phyloP scores from a whole-genome alignment of 1,140 invertebrate species.

The Achatina immaculata region DNA sequence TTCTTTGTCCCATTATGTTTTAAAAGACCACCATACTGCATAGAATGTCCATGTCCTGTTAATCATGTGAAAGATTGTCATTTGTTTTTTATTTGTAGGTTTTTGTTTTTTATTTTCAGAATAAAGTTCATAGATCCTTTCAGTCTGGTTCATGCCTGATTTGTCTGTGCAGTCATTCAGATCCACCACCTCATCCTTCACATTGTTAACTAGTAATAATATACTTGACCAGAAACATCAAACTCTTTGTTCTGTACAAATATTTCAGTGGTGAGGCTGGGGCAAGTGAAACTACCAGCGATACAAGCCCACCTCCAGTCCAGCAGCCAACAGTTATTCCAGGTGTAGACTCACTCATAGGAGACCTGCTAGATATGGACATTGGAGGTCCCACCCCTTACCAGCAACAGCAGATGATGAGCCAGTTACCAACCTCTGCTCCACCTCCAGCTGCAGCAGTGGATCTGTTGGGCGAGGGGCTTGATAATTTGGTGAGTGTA shows the following conservation, averaged over 20 bases:
- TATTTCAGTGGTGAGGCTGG: constrained; percentile 46
- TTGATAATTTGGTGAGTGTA: constrained; percentile 86
- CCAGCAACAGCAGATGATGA: constrained; percentile 59
- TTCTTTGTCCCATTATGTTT: too few relatives aligned
- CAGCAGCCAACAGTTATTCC: constrained; percentile 83
- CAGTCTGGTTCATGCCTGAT: too few relatives aligned
- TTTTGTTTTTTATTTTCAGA: too few relatives aligned
- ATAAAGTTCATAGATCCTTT: too few relatives aligned
- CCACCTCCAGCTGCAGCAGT: constrained; percentile 55
- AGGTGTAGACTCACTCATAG: constrained; percentile 93
- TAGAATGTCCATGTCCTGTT: too few relatives aligned
- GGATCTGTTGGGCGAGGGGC: constrained; percentile 83
- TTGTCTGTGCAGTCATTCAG: too few relatives aligned
- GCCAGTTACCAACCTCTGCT: constrained; percentile 70
- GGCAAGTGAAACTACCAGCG: constrained; percentile 14
- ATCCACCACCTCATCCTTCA: too few relatives aligned
- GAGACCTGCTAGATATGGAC: constrained; percentile 96
- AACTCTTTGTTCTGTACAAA: not conserved
- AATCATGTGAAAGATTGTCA: too few relatives aligned
- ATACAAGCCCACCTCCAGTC: constrained; percentile 45
- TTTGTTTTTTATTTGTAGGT: too few relatives aligned
- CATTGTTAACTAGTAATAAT: too few relatives aligned
- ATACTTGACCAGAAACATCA: too few relatives aligned
- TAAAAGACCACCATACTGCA: too few relatives aligned
- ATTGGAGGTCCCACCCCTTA: constrained; percentile 75